Conservation (phyloP, 2,888 invertebrate species). For the Macaria liturata region DNA sequence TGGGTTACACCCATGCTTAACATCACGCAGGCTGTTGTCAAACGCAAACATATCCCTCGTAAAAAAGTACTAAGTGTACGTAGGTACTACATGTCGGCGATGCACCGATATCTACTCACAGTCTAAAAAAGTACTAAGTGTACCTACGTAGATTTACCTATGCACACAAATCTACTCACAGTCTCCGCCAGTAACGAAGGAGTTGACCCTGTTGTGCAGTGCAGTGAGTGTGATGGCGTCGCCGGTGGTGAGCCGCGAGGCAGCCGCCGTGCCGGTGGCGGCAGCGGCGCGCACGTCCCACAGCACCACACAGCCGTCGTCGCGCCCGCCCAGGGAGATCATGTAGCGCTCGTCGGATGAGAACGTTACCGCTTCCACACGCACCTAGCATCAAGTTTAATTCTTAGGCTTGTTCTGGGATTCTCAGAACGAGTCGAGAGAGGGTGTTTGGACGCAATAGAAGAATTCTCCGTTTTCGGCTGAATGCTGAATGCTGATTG, state of each 20-base stretch:
- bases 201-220: conserved; percentile 81
- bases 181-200: conserved; percentile 90
- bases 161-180: not conserved
- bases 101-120: no score
- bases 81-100: no score
- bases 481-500: no score
- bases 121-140: no score
- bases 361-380: conserved; percentile 93
- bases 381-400: conserved; percentile 73
- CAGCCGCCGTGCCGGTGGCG: conserved; percentile 85
- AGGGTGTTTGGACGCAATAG: no score
- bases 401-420: no score
- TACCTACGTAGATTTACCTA: not conserved
- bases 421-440: no score
- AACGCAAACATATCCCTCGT: no score
- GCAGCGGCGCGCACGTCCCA: conserved; percentile 88
- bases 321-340: conserved; percentile 93
- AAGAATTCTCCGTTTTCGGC: no score
- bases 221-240: conserved; percentile 84
- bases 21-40: no score
- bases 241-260: conserved; percentile 87
- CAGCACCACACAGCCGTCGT: conserved; percentile 94
- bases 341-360: conserved; percentile 91
- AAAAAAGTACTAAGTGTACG: no score
- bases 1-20: no score